A percentile compares a stretch with the other conserved stretches of the same genome.
Evolutionary conservation across 2,113 vertebrate genomes (phyloP).

Genomic region (Ariopsis seemanni): DNA sequence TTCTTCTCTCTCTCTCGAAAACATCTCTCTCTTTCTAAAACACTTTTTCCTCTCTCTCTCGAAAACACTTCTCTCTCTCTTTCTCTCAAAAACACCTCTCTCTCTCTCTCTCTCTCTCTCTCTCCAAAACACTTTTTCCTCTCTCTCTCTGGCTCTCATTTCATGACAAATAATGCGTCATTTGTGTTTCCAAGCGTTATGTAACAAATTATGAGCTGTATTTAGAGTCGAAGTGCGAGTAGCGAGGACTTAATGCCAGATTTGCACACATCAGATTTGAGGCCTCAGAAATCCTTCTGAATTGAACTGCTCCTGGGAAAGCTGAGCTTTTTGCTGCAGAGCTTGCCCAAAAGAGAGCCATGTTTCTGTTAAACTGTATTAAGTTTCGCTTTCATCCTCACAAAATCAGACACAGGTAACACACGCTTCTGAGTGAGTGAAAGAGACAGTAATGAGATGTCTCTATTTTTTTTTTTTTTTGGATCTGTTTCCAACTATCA

Average conservation of each 20-base stretch:
- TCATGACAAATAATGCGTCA: slow-evolving; percentile 20
- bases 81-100: background rate
- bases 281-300: background rate
- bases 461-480: background rate
- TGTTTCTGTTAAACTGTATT: background rate
- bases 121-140: too few relatives aligned
- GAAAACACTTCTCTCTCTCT: too few relatives aligned
- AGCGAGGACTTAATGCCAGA: slow-evolving; percentile 10
- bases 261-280: background rate
- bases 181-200: slow-evolving; percentile 18
- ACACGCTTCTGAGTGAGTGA: background rate
- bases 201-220: slow-evolving; percentile 20
- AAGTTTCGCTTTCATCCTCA: background rate
- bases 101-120: background rate
- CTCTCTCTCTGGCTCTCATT: background rate
- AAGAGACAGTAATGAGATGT: background rate
- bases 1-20: background rate
- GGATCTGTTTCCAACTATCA: background rate
- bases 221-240: slow-evolving; percentile 12
- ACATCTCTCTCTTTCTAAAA: background rate
- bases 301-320: background rate
- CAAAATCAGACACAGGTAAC: background rate
- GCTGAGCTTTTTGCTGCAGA: background rate
- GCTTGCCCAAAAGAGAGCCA: background rate
- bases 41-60: background rate